A percentile compares a stretch with the other conserved stretches of the same genome.
phyloP scores from a whole-genome alignment of 2,888 invertebrate species.

The Proisotoma minuta region DNA sequence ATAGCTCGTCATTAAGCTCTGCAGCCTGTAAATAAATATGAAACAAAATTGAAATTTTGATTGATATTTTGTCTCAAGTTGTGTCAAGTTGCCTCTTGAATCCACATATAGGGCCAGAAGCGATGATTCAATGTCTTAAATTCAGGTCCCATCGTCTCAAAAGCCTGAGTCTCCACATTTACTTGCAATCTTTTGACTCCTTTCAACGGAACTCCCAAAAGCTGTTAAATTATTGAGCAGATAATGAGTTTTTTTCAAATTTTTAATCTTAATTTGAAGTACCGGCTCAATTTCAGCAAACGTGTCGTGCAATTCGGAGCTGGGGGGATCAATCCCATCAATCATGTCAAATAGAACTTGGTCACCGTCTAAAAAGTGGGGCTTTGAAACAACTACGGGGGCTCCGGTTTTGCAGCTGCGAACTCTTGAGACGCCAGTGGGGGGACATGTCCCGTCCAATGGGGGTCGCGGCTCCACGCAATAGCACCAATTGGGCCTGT shows the following conservation, averaged over 20 bases:
- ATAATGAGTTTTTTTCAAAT: not conserved
- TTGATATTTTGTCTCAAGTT: constrained; percentile 35
- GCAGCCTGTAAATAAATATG: not conserved
- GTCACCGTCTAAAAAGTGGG: constrained; percentile 74
- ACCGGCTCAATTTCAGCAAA: constrained; percentile 82
- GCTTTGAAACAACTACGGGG: constrained; percentile 80
- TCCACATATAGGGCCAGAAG: constrained; percentile 80
- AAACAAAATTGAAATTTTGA: not conserved
- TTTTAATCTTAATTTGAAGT: constrained; percentile 49
- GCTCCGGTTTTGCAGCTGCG: constrained; percentile 54
- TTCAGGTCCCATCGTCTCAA: constrained; percentile 44
- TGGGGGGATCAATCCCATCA: constrained; percentile 69
- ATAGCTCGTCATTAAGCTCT: not conserved
- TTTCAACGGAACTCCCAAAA: not conserved
- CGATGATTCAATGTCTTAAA: constrained; percentile 73
- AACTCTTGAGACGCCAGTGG: constrained; percentile 25
- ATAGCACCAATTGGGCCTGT: not conserved
- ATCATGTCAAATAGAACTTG: constrained; percentile 57
- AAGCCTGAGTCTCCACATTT: not conserved
- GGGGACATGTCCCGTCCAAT: not conserved
- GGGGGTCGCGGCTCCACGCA: not conserved
- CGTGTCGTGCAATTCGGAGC: constrained; percentile 64
- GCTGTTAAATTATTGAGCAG: not conserved
- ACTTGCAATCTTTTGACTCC: not conserved
- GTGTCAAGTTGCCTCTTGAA: constrained; percentile 82